These are phyloP conservation scores for Bombylius major DNA, from an alignment of 2,888 invertebrate species.

Conservation along the genomic window DNA sequence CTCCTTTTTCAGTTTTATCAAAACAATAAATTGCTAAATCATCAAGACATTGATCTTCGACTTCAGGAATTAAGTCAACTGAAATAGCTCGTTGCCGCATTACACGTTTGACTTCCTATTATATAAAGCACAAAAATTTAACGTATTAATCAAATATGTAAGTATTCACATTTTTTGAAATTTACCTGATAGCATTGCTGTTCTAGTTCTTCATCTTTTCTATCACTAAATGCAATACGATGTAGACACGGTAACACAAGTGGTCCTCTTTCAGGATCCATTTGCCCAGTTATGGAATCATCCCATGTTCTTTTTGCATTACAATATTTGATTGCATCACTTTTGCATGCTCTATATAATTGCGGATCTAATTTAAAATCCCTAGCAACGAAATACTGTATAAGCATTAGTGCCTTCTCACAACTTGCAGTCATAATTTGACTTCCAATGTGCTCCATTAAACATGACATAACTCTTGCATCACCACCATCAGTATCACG, in stretches of 20 bases:
- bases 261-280: conserved; percentile 67
- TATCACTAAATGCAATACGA: conserved; percentile 46
- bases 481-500: conserved; percentile 59
- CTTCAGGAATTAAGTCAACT: conserved; percentile 86
- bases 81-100: conserved; percentile 88
- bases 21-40: conserved; percentile 76
- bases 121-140: conserved; percentile 12
- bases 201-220: conserved; percentile 40
- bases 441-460: conserved; percentile 83
- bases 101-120: conserved; percentile 73
- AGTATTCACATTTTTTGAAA: not conserved
- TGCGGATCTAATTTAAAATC: conserved; percentile 88
- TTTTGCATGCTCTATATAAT: conserved; percentile 73
- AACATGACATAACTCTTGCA: conserved; percentile 78
- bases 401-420: conserved; percentile 82
- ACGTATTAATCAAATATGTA: not conserved
- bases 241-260: conserved; percentile 86
- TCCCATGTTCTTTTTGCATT: conserved; percentile 68
- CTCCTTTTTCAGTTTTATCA: conserved; percentile 72
- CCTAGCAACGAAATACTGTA: conserved; percentile 93
- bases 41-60: conserved; percentile 79
- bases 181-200: conserved; percentile 39
- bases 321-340: conserved; percentile 74
- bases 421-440: conserved; percentile 73
- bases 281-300: conserved; percentile 43